Percentiles rank a stretch among this genome's conserved stretches.
Conservation (phyloP, 2,797 vertebrate genomes). For the Apogon talboti region DNA sequence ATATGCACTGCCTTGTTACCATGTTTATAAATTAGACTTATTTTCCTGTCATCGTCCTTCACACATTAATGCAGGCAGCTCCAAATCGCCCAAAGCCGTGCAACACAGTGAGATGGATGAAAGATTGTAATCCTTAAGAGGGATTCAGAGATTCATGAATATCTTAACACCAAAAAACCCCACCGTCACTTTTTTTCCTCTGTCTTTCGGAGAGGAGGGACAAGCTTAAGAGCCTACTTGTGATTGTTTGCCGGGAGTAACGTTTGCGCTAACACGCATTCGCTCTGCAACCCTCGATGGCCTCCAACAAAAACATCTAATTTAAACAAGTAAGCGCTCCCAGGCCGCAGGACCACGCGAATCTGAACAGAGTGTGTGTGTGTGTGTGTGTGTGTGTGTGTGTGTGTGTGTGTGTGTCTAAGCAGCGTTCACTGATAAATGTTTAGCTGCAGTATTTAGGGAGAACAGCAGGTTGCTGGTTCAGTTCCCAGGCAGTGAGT, state of each 20-base stretch:
- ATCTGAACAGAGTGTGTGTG: constrained; percentile 2
- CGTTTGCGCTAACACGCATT: constrained; percentile 59
- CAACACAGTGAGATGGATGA: constrained; percentile 74
- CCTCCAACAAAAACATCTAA: constrained; percentile 65
- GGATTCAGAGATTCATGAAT: constrained; percentile 82
- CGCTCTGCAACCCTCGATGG: constrained; percentile 39
- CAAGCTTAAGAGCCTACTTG: constrained; percentile 60
- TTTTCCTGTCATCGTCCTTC: constrained; percentile 57
- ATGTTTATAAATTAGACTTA: constrained; percentile 75
- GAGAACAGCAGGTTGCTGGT: constrained; percentile 56
- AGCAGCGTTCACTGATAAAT: constrained; percentile 56
- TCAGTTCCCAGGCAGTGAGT: constrained; percentile 51
- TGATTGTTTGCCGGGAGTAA: constrained; percentile 71
- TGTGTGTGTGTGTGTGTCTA: constrained; percentile 22
- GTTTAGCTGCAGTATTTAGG: constrained; percentile 36
- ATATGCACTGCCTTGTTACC: constrained; percentile 84
- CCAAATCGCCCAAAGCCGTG: constrained; percentile 65
- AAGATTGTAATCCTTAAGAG: constrained; percentile 83
- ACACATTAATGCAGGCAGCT: constrained; percentile 72
- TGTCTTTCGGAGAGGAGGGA: constrained; percentile 53
- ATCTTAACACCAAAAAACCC: constrained; percentile 71
- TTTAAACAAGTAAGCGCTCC: constrained; percentile 61
- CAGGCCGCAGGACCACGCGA: constrained; percentile 41
- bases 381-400: constrained; percentile 4
- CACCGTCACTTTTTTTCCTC: constrained; percentile 35